phyloP scores from a whole-genome alignment of 2,888 invertebrate species.

The Oxyscelio sp. region DNA sequence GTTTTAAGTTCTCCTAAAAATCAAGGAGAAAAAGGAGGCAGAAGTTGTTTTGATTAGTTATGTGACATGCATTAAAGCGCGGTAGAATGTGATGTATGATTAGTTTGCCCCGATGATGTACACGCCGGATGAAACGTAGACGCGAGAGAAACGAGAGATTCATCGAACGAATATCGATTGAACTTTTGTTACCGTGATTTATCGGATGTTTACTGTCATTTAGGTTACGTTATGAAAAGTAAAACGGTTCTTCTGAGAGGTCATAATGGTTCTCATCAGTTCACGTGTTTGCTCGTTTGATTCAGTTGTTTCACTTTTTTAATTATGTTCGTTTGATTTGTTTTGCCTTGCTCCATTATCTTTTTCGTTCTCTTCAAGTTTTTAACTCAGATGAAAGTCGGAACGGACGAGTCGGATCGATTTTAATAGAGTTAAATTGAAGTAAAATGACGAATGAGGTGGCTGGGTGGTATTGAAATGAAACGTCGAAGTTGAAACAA shows the following conservation, averaged over 20 bases:
- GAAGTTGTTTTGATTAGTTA: slow-evolving; percentile 71
- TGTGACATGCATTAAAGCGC: slow-evolving; percentile 67
- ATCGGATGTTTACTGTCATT: slow-evolving; percentile 61
- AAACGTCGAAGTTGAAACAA: slow-evolving; percentile 54
- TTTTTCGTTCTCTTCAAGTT: slow-evolving; percentile 3
- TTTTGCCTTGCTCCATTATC: not conserved
- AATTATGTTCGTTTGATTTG: slow-evolving; percentile 14
- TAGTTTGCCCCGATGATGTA: slow-evolving; percentile 68
- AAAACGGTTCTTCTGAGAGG: slow-evolving; percentile 24
- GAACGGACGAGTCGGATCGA: slow-evolving; percentile 52
- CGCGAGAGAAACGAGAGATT: slow-evolving; percentile 49
- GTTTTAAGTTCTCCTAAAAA: slow-evolving; percentile 58
- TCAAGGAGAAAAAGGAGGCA: slow-evolving; percentile 60
- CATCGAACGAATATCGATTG: slow-evolving; percentile 61
- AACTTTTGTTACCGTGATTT: slow-evolving; percentile 67
- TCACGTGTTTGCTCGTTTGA: slow-evolving; percentile 11
- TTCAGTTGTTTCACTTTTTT: slow-evolving; percentile 35
- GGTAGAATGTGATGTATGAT: slow-evolving; percentile 68
- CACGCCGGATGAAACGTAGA: slow-evolving; percentile 49
- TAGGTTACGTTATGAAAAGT: slow-evolving; percentile 47
- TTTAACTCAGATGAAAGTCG: slow-evolving; percentile 43
- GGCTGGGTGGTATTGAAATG: slow-evolving; percentile 42
- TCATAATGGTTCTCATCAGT: slow-evolving; percentile 45
- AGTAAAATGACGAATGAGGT: slow-evolving; percentile 36
- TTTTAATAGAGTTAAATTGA: slow-evolving; percentile 61